These are phyloP conservation scores for Notocelia uddmanniana DNA, from an alignment of 2,888 invertebrate genomes.

Conservation along the genomic window DNA sequence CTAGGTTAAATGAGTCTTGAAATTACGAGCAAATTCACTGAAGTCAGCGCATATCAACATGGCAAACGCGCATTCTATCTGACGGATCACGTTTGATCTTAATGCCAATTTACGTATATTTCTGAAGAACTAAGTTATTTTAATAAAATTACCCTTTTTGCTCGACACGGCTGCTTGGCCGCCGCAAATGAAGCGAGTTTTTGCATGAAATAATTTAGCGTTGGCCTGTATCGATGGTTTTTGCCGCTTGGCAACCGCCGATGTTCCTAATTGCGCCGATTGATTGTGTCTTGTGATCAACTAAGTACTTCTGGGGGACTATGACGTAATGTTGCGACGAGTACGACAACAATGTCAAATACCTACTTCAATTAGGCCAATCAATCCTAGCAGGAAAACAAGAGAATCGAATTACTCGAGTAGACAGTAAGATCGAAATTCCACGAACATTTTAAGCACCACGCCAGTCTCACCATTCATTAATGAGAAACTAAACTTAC, in stretches of 20 bases:
- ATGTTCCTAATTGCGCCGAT: conserved; percentile 57
- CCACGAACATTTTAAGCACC: neutral
- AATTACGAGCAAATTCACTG: conserved; percentile 32
- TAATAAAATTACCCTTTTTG: conserved; percentile 36
- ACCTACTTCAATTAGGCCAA: conserved; percentile 58
- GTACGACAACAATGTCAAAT: conserved; percentile 40
- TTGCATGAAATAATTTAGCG: conserved; percentile 31
- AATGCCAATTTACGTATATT: conserved; percentile 13
- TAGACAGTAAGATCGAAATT: neutral
- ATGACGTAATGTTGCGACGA: conserved; percentile 63
- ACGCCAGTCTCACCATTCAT: neutral
- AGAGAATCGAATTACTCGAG: conserved; percentile 29
- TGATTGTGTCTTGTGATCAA: conserved; percentile 57
- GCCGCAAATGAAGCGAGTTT: conserved; percentile 32
- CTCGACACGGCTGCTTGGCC: conserved; percentile 23
- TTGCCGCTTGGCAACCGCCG: conserved; percentile 36
- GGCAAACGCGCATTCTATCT: neutral
- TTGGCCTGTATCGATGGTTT: conserved; percentile 33
- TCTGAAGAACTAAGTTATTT: conserved; percentile 17
- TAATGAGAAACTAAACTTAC: conserved; percentile 9
- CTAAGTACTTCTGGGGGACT: conserved; percentile 54
- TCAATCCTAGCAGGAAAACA: conserved; percentile 39
- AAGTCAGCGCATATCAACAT: conserved; percentile 7
- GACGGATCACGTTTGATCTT: neutral
- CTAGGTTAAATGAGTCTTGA: conserved; percentile 21